These are phyloP conservation scores for Psylliodes chrysocephalus DNA, from an alignment of 2,888 invertebrate species.

Conservation along the genomic window DNA sequence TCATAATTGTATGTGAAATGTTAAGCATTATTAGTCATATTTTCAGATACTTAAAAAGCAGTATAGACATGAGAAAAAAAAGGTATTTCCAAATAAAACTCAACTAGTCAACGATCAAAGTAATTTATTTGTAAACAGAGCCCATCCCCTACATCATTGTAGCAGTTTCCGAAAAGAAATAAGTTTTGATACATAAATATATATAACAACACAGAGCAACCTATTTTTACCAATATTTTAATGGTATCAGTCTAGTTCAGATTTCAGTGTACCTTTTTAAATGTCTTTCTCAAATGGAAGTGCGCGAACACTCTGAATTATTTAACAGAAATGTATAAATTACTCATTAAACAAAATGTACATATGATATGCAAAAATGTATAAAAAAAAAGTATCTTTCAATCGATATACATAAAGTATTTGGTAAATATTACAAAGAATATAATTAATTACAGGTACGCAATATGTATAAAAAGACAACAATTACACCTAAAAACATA, in stretches of 20 bases:
- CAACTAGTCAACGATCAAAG: slow-evolving; percentile 18
- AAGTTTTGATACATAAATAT: slow-evolving; percentile 42
- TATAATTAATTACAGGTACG: slow-evolving; percentile 11
- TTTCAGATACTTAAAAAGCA: no score
- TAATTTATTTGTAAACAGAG: slow-evolving; percentile 56
- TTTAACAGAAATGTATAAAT: slow-evolving; percentile 23
- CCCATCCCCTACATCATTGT: slow-evolving; percentile 59
- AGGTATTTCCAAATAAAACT: neutral
- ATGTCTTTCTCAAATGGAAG: slow-evolving; percentile 24
- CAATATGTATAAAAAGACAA: slow-evolving; percentile 17
- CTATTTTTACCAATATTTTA: slow-evolving; percentile 47
- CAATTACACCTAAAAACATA: slow-evolving; percentile 22
- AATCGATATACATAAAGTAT: neutral
- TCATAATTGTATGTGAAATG: no score
- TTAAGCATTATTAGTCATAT: no score
- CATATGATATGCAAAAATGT: slow-evolving; percentile 14
- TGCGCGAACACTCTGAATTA: slow-evolving; percentile 23
- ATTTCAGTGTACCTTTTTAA: slow-evolving; percentile 17
- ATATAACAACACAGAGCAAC: slow-evolving; percentile 47
- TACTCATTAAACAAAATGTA: slow-evolving; percentile 11
- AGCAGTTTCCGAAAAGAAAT: slow-evolving; percentile 53
- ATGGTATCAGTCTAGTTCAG: slow-evolving; percentile 44
- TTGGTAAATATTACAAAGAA: slow-evolving; percentile 15
- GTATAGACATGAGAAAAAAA: no score
- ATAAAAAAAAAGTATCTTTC: neutral